phyloP scores from a whole-genome alignment of 2,113 vertebrate species.

The Myrmecobius fasciatus region DNA sequence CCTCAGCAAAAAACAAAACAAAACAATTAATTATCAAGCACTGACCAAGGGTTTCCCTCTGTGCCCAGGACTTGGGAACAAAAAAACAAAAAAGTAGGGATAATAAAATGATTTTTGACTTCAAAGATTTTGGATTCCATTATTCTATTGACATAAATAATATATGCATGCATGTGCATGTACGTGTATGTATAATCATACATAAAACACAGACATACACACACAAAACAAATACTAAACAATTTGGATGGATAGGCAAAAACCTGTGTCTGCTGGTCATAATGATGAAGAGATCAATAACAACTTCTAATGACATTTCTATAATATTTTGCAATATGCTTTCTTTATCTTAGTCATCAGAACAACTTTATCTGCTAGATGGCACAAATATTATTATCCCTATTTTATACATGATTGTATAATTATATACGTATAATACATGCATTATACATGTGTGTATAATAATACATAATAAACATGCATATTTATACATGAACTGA shows the following conservation, averaged over 20 bases:
- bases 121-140: background rate
- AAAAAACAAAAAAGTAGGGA: background rate
- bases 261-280: background rate
- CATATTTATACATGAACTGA: no score
- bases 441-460: no score
- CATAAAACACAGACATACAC: no score
- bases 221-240: background rate
- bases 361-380: background rate
- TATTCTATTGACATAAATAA: background rate
- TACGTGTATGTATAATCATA: no score
- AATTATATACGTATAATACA: no score
- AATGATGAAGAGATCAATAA: background rate
- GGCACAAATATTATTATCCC: background rate
- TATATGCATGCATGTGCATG: no score
- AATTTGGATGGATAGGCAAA: background rate
- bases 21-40: background rate
- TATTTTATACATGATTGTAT: background rate
- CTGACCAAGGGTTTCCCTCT: background rate
- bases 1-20: no score
- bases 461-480: no score
- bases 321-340: background rate
- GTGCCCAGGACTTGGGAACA: background rate
- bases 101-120: background rate
- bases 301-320: background rate
- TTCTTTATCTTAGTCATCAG: background rate